Evolutionary conservation across 1,140 invertebrate genomes (phyloP).

Genomic region (Aphis gossypii): DNA sequence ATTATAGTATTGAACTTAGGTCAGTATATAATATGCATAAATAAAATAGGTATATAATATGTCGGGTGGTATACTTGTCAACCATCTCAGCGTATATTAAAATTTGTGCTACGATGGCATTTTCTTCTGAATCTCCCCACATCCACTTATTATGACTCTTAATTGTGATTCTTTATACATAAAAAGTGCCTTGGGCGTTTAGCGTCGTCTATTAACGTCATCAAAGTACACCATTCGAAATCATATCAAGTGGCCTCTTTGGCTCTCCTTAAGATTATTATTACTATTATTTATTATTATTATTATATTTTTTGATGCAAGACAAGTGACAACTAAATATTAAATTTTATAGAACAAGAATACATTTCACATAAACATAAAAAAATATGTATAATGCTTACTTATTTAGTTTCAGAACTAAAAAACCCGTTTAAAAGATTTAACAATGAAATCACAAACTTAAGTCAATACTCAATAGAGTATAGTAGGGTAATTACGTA

Average conservation of each 20-base stretch:
- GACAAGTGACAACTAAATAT: not conserved
- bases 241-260: not conserved
- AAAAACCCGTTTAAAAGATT: not conserved
- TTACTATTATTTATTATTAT: not conserved
- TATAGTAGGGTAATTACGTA: too few species aligned
- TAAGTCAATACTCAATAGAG: too few species aligned
- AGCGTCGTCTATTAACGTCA: not conserved
- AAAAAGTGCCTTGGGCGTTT: not conserved
- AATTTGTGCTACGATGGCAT: not conserved
- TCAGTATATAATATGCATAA: not conserved
- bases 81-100: not conserved
- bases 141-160: slow-evolving; percentile 7
- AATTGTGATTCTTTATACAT: slow-evolving; percentile 2
- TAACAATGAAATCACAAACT: not conserved
- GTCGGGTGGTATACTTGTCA: not conserved
- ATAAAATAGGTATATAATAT: not conserved
- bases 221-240: not conserved
- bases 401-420: not conserved
- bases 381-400: not conserved
- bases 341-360: not conserved
- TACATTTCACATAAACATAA: not conserved
- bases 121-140: not conserved
- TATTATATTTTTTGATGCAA: not conserved
- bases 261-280: not conserved
- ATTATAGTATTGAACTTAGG: not conserved